These are phyloP conservation scores for Palythoa grandis DNA, from an alignment of 92 coral and sea anemone species.

Conservation along the genomic window DNA sequence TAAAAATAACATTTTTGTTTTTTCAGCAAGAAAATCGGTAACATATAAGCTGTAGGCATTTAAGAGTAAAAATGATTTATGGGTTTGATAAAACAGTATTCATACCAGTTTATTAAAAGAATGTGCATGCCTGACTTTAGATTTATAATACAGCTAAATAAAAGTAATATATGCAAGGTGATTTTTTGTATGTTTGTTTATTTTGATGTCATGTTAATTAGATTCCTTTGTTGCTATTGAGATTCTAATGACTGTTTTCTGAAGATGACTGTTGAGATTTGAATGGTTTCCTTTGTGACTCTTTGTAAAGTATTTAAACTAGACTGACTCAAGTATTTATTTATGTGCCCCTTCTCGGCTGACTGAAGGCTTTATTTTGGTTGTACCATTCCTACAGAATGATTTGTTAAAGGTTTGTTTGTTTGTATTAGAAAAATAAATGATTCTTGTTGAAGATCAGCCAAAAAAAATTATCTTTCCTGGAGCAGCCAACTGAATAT, in stretches of 20 bases:
- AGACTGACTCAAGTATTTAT: neutral
- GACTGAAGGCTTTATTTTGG: neutral
- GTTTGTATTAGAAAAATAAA: neutral
- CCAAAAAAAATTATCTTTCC: neutral
- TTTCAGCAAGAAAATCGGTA: no score
- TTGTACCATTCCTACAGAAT: neutral
- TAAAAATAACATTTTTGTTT: no score
- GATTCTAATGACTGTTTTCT: conserved; percentile 10
- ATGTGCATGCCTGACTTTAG: neutral
- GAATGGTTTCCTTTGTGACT: neutral
- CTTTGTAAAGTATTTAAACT: conserved; percentile 14
- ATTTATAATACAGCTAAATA: neutral
- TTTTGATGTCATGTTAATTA: neutral
- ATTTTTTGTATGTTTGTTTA: conserved; percentile 17
- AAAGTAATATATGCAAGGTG: neutral
- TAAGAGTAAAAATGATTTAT: neutral
- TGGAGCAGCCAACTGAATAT: conserved; percentile 19
- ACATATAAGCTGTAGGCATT: no score
- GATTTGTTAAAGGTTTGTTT: neutral
- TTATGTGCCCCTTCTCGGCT: neutral
- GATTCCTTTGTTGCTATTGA: conserved; percentile 37
- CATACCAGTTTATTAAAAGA: neutral
- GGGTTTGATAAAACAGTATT: neutral
- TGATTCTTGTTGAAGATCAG: conserved; percentile 28
- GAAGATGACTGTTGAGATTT: conserved; percentile 3